Evolutionary conservation across 1,140 invertebrate genomes (phyloP).

Genomic region (Drosophila lacertosa): DNA sequence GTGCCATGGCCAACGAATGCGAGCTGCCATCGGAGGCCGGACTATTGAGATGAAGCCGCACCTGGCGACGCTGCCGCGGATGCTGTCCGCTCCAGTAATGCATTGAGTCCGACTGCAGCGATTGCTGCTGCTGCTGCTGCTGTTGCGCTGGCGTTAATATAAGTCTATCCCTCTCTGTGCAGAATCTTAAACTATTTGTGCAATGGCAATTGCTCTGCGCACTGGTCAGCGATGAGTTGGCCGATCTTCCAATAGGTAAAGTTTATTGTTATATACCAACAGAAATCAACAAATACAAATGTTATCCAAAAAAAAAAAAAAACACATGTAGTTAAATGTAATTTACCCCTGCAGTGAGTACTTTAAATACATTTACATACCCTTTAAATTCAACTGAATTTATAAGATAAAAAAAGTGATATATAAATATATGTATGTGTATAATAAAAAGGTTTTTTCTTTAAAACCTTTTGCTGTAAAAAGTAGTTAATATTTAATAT

Average conservation of each 20-base stretch:
- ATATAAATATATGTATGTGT: too few species aligned
- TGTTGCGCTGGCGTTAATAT: slow-evolving; percentile 58
- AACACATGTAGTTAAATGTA: not conserved
- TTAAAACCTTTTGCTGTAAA: too few species aligned
- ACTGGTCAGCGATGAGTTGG: slow-evolving; percentile 71
- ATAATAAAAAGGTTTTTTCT: too few species aligned
- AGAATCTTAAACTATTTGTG: slow-evolving; percentile 66
- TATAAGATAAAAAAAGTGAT: too few species aligned
- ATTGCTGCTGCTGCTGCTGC: slow-evolving; percentile 12
- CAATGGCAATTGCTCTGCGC: slow-evolving; percentile 58
- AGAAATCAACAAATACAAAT: too few species aligned
- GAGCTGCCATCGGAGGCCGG: slow-evolving; percentile 70
- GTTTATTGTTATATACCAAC: slow-evolving; percentile 5
- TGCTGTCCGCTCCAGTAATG: not conserved
- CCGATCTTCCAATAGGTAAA: slow-evolving; percentile 62
- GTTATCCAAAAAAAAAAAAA: not conserved
- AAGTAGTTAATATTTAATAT: too few species aligned
- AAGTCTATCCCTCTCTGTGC: slow-evolving; percentile 82
- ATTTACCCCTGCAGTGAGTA: slow-evolving; percentile 16
- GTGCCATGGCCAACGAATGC: slow-evolving; percentile 70
- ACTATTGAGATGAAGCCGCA: slow-evolving; percentile 70
- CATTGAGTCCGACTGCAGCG: slow-evolving; percentile 10
- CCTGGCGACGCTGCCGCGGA: slow-evolving; percentile 59
- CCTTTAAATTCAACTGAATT: too few species aligned
- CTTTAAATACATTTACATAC: too few species aligned